phyloP scores from a whole-genome alignment of 2,888 invertebrate species.

The Portevinia maculata region DNA sequence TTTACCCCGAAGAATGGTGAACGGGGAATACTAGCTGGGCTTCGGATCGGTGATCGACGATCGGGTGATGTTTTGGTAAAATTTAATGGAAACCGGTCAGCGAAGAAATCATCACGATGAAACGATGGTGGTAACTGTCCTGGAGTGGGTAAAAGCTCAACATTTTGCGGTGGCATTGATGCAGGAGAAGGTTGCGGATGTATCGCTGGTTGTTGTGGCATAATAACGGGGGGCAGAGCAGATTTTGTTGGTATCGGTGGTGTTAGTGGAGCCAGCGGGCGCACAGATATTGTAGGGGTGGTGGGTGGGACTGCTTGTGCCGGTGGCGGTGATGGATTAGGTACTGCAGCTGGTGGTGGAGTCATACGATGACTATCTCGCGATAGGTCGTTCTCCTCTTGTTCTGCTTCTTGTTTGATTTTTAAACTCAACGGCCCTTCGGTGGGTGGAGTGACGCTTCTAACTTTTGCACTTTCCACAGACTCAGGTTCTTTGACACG shows the following conservation, averaged over 20 bases:
- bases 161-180: constrained; percentile 84
- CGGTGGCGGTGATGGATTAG: constrained; percentile 55
- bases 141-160: constrained; percentile 80
- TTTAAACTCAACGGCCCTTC: constrained; percentile 80
- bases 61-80: constrained; percentile 81
- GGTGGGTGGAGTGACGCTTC: constrained; percentile 34
- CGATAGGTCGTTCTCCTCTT: constrained; percentile 75
- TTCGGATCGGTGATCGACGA: constrained; percentile 81
- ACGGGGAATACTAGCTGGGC: constrained; percentile 81
- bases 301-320: constrained; percentile 54
- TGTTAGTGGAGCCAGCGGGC: constrained; percentile 75
- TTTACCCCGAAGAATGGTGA: constrained; percentile 82
- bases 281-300: constrained; percentile 63
- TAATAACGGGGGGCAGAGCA: constrained; percentile 82
- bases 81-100: constrained; percentile 80
- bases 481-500: constrained; percentile 77
- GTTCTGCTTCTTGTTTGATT: constrained; percentile 80
- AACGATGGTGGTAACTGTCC: constrained; percentile 80
- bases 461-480: constrained; percentile 5
- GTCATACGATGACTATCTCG: constrained; percentile 54
- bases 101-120: constrained; percentile 80
- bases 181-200: constrained; percentile 83
- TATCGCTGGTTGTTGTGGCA: constrained; percentile 80
- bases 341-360: constrained; percentile 36
- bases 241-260: constrained; percentile 78